These are phyloP conservation scores for Alouatta palliata DNA, from an alignment of 2,113 vertebrate species.

Conservation along the genomic window DNA sequence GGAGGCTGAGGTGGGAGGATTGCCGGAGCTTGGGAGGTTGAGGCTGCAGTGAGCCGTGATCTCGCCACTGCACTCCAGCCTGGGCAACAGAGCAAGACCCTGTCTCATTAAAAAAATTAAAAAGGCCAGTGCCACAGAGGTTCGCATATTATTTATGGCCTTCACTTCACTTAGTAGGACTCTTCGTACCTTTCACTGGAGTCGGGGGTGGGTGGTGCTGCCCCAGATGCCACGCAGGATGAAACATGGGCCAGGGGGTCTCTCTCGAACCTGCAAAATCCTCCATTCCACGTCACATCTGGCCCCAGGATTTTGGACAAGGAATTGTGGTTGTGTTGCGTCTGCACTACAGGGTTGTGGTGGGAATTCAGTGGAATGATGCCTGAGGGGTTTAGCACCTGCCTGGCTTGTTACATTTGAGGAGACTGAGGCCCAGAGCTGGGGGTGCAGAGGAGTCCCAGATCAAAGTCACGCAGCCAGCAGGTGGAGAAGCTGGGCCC, in stretches of 20 bases:
- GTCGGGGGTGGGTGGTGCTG: neutral
- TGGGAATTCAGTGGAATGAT: too few species aligned
- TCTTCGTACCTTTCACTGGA: neutral
- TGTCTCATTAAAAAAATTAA: too few species aligned
- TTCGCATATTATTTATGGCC: fast-evolving
- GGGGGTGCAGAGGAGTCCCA: too few species aligned
- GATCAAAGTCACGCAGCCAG: fast-evolving
- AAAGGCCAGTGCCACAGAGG: neutral
- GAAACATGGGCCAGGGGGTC: too few species aligned
- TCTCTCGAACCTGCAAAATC: neutral
- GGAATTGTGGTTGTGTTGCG: neutral
- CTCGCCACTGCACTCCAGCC: too few species aligned
- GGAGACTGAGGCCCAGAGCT: neutral
- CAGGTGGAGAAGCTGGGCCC: too few species aligned
- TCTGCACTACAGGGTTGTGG: fast-evolving
- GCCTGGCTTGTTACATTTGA: neutral
- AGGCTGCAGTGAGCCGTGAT: too few species aligned
- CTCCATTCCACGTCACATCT: neutral
- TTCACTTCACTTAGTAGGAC: neutral
- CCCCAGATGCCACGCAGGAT: neutral
- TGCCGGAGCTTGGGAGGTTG: too few species aligned
- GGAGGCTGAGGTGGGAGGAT: too few species aligned
- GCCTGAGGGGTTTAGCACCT: neutral
- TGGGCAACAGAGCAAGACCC: too few species aligned
- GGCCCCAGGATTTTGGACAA: neutral